These are phyloP conservation scores for Chrysolina americana DNA, from an alignment of 2,888 invertebrate species.

Conservation along the genomic window DNA sequence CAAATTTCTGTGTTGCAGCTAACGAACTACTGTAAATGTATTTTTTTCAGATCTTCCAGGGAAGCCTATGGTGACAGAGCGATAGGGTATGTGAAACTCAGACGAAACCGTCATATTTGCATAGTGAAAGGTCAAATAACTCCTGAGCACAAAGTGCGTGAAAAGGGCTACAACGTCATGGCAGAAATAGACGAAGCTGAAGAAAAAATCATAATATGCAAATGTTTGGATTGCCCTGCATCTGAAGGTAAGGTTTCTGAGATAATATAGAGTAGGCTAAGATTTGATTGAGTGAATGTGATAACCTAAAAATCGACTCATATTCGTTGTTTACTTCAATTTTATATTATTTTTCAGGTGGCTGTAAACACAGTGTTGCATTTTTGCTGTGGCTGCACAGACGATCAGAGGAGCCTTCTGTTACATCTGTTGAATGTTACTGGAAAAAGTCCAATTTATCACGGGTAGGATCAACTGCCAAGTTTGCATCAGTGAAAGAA, in stretches of 20 bases:
- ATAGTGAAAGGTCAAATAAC: background rate
- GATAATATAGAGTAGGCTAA: background rate
- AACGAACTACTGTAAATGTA: conserved; percentile 1
- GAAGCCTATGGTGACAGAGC: background rate
- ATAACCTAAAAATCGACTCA: background rate
- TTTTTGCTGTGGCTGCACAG: too few species aligned
- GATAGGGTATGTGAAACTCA: conserved; percentile 3
- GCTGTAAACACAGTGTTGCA: conserved; percentile 20
- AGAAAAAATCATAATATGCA: background rate
- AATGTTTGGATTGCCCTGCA: background rate
- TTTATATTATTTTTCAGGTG: background rate
- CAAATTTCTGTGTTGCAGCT: background rate
- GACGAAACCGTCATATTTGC: background rate
- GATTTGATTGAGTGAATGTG: background rate
- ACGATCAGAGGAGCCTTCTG: too few species aligned
- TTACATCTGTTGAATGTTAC: conserved; percentile 5
- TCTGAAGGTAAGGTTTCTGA: background rate
- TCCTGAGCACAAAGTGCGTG: background rate
- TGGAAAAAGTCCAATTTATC: conserved; percentile 24
- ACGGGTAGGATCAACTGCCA: background rate
- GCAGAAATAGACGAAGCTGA: too few species aligned
- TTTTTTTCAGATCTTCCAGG: background rate
- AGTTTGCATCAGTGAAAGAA: too few species aligned
- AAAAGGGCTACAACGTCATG: too few species aligned
- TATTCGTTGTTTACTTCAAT: background rate